Percentiles rank a stretch among this genome's conserved stretches.
These are phyloP conservation scores for Drosophila orena DNA, from an alignment of 1,140 invertebrate genomes.

Conservation along the genomic window DNA sequence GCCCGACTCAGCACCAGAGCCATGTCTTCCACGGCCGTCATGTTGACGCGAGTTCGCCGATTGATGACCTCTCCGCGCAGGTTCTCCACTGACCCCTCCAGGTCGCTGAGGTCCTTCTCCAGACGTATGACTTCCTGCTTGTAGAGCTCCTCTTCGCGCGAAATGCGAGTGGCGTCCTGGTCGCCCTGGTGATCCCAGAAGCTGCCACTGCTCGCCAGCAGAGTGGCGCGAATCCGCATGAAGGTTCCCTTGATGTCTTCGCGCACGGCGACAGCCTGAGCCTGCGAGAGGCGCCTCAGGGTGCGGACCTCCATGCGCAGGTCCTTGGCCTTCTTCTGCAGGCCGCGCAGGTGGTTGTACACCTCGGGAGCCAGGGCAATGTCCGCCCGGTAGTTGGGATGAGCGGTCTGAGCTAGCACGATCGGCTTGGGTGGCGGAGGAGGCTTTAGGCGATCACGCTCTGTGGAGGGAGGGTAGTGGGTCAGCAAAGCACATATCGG, in stretches of 20 bases:
- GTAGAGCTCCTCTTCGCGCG: conserved; percentile 93
- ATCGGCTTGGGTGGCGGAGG: conserved; percentile 94
- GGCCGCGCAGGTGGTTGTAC: conserved; percentile 92
- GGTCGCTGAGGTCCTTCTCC: conserved; percentile 96
- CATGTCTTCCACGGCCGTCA: conserved; percentile 98
- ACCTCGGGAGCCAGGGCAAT: conserved; percentile 91
- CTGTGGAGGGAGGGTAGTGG: conserved; percentile 84
- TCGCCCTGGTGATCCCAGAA: conserved; percentile 86
- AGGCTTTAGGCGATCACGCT: conserved; percentile 93
- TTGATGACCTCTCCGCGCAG: conserved; percentile 97
- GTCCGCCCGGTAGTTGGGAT: conserved; percentile 87
- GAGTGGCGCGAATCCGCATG: conserved; percentile 91
- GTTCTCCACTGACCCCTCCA: conserved; percentile 97
- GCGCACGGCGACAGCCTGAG: conserved; percentile 94
- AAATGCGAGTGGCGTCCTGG: conserved; percentile 86
- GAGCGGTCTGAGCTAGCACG: conserved; percentile 87
- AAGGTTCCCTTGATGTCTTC: conserved; percentile 96
- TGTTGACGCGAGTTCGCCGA: conserved; percentile 96
- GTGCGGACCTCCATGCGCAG: conserved; percentile 94
- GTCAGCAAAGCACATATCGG: background rate
- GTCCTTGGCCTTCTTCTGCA: conserved; percentile 96
- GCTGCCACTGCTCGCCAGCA: conserved; percentile 88
- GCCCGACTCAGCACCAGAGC: conserved; percentile 95
- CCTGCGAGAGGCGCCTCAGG: conserved; percentile 94
- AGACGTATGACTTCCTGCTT: conserved; percentile 95